Percentiles rank a stretch among this genome's conserved stretches.
Evolutionary conservation across 2,888 invertebrate species (phyloP).

Genomic region (Dynastes tityus): DNA sequence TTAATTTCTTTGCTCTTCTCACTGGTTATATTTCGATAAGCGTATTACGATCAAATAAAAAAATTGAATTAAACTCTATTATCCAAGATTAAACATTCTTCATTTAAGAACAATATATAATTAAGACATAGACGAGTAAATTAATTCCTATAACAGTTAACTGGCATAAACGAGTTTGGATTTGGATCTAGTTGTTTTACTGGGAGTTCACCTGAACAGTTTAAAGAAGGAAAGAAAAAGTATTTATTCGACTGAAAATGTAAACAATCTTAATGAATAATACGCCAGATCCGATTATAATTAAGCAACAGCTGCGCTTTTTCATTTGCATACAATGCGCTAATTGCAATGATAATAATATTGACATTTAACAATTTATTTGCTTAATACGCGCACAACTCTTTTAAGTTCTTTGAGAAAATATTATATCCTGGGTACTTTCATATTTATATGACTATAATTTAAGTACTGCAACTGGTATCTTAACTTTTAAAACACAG

Average conservation of each 20-base stretch:
- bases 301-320: background rate
- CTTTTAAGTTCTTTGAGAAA: background rate
- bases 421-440: background rate
- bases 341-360: conserved; percentile 18
- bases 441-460: background rate
- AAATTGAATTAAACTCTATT: conserved; percentile 21
- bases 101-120: conserved; percentile 38
- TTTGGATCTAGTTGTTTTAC: background rate
- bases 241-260: conserved; percentile 26
- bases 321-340: conserved; percentile 27
- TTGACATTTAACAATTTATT: background rate
- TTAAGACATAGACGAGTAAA: conserved; percentile 27
- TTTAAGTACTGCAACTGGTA: background rate
- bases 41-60: conserved; percentile 23
- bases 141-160: conserved; percentile 28
- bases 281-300: background rate
- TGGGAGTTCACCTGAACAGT: background rate
- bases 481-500: background rate
- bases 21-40: conserved; percentile 1
- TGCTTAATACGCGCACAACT: background rate
- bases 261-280: conserved; percentile 25
- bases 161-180: conserved; percentile 22
- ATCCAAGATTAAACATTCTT: background rate
- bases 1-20: conserved; percentile 27
- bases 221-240: background rate